Conservation (phyloP, 2,113 vertebrate species). For the Lepus americanus region DNA sequence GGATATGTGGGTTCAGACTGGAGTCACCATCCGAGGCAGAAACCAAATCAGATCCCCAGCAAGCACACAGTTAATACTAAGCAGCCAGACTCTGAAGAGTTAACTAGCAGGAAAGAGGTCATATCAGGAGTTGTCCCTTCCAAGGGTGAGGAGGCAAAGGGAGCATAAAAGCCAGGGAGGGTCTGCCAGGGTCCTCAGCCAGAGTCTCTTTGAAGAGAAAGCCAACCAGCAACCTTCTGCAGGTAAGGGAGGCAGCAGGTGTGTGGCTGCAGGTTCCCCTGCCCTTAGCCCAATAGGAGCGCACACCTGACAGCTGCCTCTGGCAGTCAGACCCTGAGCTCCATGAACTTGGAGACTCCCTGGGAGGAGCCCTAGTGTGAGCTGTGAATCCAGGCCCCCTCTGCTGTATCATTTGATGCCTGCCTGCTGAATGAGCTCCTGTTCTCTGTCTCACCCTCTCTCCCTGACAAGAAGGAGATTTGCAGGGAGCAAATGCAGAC, state of each 20-base stretch:
- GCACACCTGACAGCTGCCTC: background rate
- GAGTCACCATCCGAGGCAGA: background rate
- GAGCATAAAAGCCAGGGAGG: background rate
- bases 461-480: background rate
- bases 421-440: background rate
- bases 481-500: conserved; percentile 5
- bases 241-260: background rate
- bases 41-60: background rate
- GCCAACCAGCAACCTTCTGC: background rate
- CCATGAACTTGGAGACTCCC: background rate
- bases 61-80: background rate
- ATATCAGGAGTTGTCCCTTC: background rate
- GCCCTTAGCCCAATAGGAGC: background rate
- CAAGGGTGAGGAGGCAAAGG: background rate
- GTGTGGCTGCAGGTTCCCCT: background rate
- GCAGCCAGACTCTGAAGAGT: background rate
- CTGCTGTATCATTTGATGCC: background rate
- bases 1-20: background rate
- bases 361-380: background rate
- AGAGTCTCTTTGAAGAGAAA: background rate
- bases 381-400: background rate
- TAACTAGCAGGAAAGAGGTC: background rate
- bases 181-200: background rate
- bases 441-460: background rate
- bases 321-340: background rate